Base-by-base conservation (phyloP, 2,113 vertebrate genomes). In the Gyps fulvus region DNA sequence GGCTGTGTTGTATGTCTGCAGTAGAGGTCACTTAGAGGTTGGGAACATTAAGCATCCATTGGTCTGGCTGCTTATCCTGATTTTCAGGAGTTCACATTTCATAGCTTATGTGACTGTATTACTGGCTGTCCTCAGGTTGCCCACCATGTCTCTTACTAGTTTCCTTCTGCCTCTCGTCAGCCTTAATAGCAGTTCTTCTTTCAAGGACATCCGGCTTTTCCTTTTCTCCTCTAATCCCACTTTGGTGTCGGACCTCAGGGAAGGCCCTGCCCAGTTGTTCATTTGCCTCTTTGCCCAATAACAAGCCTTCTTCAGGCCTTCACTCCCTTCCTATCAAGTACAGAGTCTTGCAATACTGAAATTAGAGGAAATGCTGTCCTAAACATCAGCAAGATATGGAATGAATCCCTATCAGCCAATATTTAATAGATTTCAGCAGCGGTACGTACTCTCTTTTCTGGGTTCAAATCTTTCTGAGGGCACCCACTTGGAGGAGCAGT, bases 361-460 rank as follows among this genome's bases (percentile, higher is more conserved):
- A 5, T 3, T 4, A 7, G 45, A 72, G 62, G 57, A 38, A 34
- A 12, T 6, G 29, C 32, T 32, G 13, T 31, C 31, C 57, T 43
- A 7, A 32, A 22, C 34, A 7, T 9, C 49, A 32, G 9, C 3
- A 8, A n/a, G 54, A 43, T 27, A 20, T 31, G 49, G 55, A 57
- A 6, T 11, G 25, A 38, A n/a, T 7, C 38, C 7, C 26, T 13
- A 12, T 10, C 2, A 13, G 7, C 6, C 13, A 31, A 82, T 13
- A 6, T 15, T 20, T 19, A 7, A 29, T 2, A 16, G 45, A 12
- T 49, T 20, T 36, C 38, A 32, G 77, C 42, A 47, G 42, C 0
- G 2, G 36, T 66, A 97, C 98, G 40, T 89, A 98, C 98, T 98
- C 66, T 98, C 92, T 19, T 95, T 95, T 40, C 36, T 63, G 58